Conservation (phyloP, 1,140 invertebrate genomes). For the Megalopta genalis region DNA sequence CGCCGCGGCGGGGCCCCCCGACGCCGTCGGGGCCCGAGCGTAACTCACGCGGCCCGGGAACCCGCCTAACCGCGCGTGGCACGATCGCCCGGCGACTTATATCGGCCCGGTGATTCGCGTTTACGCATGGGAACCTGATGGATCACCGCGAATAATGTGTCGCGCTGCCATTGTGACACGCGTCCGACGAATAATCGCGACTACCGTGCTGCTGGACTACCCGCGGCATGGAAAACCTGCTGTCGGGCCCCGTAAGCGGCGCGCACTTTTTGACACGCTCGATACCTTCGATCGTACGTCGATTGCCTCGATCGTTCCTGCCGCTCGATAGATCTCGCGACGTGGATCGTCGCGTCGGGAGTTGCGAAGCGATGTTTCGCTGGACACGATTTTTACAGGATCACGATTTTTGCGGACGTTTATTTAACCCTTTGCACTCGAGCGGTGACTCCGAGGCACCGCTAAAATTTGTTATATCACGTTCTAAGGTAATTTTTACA, state of each 20-base stretch:
- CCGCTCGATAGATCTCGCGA: no score
- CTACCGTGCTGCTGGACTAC: not conserved
- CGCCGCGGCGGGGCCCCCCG: not conserved
- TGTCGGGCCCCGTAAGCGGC: no score
- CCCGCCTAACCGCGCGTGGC: no score
- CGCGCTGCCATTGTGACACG: not conserved
- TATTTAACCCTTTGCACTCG: no score
- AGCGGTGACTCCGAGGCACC: no score
- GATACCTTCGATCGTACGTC: not conserved
- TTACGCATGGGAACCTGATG: conserved; percentile 22
- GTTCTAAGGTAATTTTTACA: no score
- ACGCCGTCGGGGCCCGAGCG: not conserved
- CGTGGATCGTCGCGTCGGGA: no score
- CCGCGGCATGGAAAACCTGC: no score
- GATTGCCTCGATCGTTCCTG: not conserved
- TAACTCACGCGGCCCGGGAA: conserved; percentile 44
- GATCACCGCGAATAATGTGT: conserved; percentile 29
- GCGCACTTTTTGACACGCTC: not conserved
- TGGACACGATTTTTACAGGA: no score
- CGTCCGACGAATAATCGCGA: not conserved
- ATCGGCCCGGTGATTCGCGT: conserved; percentile 3
- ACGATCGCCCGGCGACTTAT: conserved; percentile 16
- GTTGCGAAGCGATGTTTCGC: no score
- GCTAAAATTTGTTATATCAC: no score
- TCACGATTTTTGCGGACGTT: no score